A percentile compares a stretch with the other conserved stretches of the same genome.
Evolutionary conservation across 2,797 vertebrate genomes (phyloP).

Genomic region (Carcharodon carcharias): DNA sequence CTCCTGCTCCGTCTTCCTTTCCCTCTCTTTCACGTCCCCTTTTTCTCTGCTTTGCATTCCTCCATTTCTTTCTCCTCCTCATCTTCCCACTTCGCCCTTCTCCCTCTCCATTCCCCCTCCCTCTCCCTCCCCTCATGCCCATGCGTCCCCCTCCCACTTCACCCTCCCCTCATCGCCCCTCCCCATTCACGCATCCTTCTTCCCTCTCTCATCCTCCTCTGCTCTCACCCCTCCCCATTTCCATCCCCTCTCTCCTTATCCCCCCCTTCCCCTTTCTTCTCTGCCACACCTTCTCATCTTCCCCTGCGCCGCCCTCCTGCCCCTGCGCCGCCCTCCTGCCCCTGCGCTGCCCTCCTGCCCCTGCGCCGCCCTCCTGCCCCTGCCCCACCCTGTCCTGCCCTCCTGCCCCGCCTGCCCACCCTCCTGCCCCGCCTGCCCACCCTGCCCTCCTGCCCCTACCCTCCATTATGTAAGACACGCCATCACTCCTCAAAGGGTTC

Average conservation of each 20-base stretch:
- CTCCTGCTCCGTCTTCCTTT: neutral
- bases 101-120: neutral
- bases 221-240: too few relatives aligned
- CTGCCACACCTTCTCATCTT: neutral
- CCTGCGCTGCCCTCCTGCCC: neutral
- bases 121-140: accelerated
- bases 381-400: too few relatives aligned
- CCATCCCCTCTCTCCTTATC: neutral
- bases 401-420: too few relatives aligned
- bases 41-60: neutral
- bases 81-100: neutral
- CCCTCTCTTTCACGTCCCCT: neutral
- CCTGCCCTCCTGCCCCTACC: too few relatives aligned
- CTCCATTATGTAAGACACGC: neutral
- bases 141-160: neutral
- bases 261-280: neutral
- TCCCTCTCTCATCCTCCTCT: neutral
- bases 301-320: too few relatives aligned
- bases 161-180: neutral
- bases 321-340: neutral
- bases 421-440: accelerated
- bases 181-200: neutral
- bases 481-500: neutral
- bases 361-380: too few relatives aligned
- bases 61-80: neutral